phyloP scores from a whole-genome alignment of 2,797 vertebrate species.

The Taeniopygia guttata region DNA sequence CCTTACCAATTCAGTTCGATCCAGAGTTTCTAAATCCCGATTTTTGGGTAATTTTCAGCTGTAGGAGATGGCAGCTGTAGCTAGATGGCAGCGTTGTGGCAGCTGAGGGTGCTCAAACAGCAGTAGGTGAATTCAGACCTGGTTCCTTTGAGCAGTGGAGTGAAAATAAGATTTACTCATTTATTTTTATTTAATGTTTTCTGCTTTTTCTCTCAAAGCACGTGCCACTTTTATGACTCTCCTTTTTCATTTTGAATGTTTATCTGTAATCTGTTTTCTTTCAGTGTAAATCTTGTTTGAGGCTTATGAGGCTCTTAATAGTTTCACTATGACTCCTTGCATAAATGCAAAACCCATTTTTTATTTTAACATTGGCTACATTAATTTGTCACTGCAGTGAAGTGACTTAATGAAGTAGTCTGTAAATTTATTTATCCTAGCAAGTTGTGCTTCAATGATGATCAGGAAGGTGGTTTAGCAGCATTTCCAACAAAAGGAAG shows the following conservation, averaged over 20 bases:
- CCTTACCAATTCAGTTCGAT: neutral
- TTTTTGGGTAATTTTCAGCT: neutral
- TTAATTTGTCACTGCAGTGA: neutral
- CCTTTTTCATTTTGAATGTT: conserved; percentile 23
- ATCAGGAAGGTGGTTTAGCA: neutral
- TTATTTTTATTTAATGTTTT: conserved; percentile 26
- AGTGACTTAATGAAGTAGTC: neutral
- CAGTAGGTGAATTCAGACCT: neutral
- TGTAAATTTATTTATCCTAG: neutral
- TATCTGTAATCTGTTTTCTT: conserved; percentile 41
- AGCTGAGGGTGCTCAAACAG: neutral
- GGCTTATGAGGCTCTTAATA: neutral
- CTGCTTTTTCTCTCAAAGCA: neutral
- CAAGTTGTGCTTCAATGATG: neutral
- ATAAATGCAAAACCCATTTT: neutral
- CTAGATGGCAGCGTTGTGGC: conserved; percentile 54
- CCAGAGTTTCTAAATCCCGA: neutral
- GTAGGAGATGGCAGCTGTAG: neutral
- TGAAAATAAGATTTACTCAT: conserved; percentile 31
- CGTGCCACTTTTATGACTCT: neutral
- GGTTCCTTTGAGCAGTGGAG: neutral
- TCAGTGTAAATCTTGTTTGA: conserved; percentile 1
- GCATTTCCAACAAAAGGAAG: neutral
- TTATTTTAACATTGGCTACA: neutral
- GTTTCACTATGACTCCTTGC: neutral